These are phyloP conservation scores for Patagioenas fasciata DNA, from an alignment of 2,113 vertebrate species.

Conservation along the genomic window DNA sequence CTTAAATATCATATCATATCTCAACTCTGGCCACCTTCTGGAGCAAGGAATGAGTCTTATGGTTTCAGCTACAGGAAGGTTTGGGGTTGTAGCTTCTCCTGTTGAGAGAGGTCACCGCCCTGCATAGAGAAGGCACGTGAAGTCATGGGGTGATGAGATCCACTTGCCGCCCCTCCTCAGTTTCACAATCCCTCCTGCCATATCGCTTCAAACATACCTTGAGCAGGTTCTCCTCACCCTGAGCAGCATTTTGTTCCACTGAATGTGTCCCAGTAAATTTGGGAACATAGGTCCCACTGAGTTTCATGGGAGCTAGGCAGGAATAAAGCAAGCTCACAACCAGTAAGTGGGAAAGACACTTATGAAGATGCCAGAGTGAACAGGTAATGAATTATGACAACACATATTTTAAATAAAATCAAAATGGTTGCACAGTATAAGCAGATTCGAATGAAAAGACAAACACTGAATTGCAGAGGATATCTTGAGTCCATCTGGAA, in stretches of 20 bases:
- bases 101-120: background rate
- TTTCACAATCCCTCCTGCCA: background rate
- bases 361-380: background rate
- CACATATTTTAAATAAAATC: background rate
- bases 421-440: background rate
- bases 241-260: background rate
- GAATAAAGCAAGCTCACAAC: background rate
- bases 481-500: background rate
- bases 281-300: background rate
- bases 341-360: background rate
- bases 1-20: background rate
- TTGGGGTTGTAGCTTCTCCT: background rate
- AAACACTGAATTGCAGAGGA: background rate
- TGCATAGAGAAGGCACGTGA: background rate
- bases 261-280: background rate
- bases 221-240: background rate
- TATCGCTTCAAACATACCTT: background rate
- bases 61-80: slow-evolving; percentile 14
- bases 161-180: background rate
- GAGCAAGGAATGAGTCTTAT: slow-evolving; percentile 2
- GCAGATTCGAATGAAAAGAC: background rate
- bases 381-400: background rate
- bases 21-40: background rate
- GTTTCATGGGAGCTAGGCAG: background rate
- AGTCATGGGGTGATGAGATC: background rate